These are phyloP conservation scores for Eutolmus rufibarbis DNA, from an alignment of 2,888 invertebrate species.

Conservation along the genomic window DNA sequence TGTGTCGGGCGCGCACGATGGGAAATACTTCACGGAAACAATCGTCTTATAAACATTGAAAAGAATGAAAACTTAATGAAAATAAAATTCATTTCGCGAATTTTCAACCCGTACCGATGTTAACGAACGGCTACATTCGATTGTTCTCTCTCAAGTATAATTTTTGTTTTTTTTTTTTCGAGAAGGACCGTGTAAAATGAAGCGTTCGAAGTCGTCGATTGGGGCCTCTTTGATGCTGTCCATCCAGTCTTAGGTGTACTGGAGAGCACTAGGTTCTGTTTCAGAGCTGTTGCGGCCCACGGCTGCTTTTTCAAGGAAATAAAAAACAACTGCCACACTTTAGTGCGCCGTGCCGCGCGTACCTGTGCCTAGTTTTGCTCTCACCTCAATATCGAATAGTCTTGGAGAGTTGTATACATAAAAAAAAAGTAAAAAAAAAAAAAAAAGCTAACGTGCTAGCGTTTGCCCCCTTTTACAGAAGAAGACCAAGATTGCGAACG, in stretches of 20 bases:
- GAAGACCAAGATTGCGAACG: neutral
- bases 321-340: constrained; percentile 9
- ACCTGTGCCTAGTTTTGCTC: neutral
- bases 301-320: constrained; percentile 4
- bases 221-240: constrained; percentile 1
- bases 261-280: neutral
- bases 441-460: neutral
- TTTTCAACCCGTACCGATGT: neutral
- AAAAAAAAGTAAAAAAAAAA: neutral
- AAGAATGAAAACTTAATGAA: neutral
- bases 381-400: neutral
- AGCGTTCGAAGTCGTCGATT: neutral
- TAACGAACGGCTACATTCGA: constrained; percentile 29
- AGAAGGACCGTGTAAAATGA: neutral
- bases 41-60: neutral
- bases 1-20: neutral
- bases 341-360: neutral
- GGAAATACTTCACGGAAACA: neutral
- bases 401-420: neutral
- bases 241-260: constrained; percentile 11
- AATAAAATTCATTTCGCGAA: neutral
- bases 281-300: constrained; percentile 1
- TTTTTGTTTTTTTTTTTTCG: neutral
- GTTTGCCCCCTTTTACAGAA: neutral
- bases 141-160: constrained; percentile 1